Conservation (phyloP, 2,797 vertebrate genomes). For the Scolopax rusticola region DNA sequence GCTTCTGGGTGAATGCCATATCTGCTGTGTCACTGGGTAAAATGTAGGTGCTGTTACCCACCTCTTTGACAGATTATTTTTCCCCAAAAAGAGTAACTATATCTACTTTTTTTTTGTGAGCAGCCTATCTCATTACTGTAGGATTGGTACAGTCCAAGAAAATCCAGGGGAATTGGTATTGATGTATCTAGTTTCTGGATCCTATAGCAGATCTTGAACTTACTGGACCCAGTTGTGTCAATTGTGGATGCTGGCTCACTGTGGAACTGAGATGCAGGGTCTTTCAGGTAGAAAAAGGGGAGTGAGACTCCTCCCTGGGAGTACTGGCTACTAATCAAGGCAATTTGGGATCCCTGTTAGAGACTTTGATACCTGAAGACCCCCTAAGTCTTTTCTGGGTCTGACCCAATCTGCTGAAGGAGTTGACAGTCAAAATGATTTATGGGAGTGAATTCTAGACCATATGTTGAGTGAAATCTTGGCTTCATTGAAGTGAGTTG, state of each 20-base stretch:
- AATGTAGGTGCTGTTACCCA: neutral
- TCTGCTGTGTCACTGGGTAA: rapidly evolving
- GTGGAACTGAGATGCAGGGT: neutral
- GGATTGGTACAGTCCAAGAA: neutral
- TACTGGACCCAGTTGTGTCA: neutral
- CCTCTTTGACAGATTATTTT: neutral
- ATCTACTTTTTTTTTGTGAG: neutral
- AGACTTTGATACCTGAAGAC: slow-evolving; percentile 24
- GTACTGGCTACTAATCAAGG: neutral
- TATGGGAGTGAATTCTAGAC: slow-evolving; percentile 12
- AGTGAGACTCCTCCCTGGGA: neutral
- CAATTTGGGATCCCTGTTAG: neutral
- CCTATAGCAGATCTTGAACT: neutral
- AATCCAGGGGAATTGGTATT: neutral
- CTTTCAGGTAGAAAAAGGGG: neutral
- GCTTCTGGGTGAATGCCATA: neutral
- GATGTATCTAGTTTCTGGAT: neutral
- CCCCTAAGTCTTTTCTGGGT: neutral
- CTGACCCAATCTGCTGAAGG: slow-evolving; percentile 16
- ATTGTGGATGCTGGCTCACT: neutral
- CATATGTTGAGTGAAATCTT: slow-evolving; percentile 33
- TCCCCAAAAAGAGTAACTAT: rapidly evolving
- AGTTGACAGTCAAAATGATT: slow-evolving; percentile 44
- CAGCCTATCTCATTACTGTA: neutral
- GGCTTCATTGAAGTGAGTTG: neutral